Evolutionary conservation across 2,888 invertebrate species (phyloP).

Genomic region (Cataglyphis rosenhaueri): DNA sequence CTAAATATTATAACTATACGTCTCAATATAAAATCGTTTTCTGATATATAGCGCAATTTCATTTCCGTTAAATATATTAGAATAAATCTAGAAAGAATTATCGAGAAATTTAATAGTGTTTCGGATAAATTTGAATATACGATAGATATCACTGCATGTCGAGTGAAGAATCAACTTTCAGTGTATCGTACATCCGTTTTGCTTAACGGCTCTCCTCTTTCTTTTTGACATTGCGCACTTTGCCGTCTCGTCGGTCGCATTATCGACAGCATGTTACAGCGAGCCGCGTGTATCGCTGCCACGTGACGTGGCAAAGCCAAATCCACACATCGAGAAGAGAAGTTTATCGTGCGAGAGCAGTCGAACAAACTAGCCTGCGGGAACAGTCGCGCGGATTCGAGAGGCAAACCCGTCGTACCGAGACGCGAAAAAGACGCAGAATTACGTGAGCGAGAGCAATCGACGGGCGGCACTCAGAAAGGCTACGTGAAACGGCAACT

Average conservation of each 20-base stretch:
- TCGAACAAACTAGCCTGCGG: constrained; percentile 30
- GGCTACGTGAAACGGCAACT: constrained; percentile 46
- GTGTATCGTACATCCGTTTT: background rate
- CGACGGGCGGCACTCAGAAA: constrained; percentile 32
- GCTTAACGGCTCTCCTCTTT: background rate
- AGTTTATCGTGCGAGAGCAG: constrained; percentile 34
- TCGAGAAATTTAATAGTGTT: background rate
- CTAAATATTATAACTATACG: background rate
- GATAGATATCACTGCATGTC: background rate
- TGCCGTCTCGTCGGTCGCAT: background rate
- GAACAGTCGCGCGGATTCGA: constrained; percentile 31
- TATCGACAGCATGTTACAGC: constrained; percentile 40
- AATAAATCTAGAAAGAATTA: background rate
- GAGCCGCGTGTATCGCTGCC: constrained; percentile 8
- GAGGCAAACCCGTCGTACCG: constrained; percentile 9
- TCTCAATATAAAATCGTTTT: background rate
- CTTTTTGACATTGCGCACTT: background rate
- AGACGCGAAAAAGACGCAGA: constrained; percentile 31
- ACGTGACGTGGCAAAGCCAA: constrained; percentile 18
- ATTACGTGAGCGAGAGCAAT: constrained; percentile 31
- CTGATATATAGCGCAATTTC: background rate
- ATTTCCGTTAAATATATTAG: background rate
- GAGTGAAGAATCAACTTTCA: background rate
- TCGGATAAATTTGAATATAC: background rate
- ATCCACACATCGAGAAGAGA: constrained; percentile 33